Percentiles rank a stretch among this genome's conserved stretches.
phyloP scores from a whole-genome alignment of 2,113 vertebrate species.

The Peromyscus polionotus region DNA sequence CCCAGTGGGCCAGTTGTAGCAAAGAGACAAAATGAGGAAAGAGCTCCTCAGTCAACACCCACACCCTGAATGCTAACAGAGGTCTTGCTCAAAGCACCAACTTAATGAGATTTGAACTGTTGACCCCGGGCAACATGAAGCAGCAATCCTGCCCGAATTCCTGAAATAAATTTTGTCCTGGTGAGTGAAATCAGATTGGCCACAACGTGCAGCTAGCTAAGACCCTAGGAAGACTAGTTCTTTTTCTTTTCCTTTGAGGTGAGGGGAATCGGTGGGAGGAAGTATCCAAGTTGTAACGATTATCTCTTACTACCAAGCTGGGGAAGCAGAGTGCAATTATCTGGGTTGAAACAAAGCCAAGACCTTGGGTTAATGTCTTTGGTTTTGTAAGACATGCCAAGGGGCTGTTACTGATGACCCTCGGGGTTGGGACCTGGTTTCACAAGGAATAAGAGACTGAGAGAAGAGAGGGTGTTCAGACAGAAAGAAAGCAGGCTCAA shows the following conservation, averaged over 20 bases:
- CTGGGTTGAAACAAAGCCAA: constrained; percentile 38
- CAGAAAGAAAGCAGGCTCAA: neutral
- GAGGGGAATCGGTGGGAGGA: neutral
- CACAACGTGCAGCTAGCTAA: constrained; percentile 43
- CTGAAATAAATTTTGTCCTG: constrained; percentile 41
- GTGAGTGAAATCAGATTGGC: constrained; percentile 9
- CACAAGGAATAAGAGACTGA: constrained; percentile 13
- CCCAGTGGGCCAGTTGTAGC: neutral
- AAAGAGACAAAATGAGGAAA: constrained; percentile 25
- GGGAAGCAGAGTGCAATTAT: constrained; percentile 24
- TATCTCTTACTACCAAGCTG: constrained; percentile 1
- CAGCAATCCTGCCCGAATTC: neutral
- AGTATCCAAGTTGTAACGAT: neutral
- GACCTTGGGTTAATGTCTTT: constrained; percentile 48
- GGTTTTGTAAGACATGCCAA: constrained; percentile 41
- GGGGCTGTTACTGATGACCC: constrained; percentile 50
- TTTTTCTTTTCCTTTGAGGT: neutral
- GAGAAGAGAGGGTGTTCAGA: constrained; percentile 19
- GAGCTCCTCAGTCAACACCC: neutral
- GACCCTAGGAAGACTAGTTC: neutral
- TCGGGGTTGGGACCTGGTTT: constrained; percentile 37
- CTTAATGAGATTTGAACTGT: constrained; percentile 43
- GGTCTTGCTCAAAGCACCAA: constrained; percentile 56
- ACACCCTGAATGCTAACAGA: neutral
- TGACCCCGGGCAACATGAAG: constrained; percentile 66